Evolutionary conservation across 2,888 invertebrate genomes (phyloP).

Genomic region (Allophyes oxyacanthae): DNA sequence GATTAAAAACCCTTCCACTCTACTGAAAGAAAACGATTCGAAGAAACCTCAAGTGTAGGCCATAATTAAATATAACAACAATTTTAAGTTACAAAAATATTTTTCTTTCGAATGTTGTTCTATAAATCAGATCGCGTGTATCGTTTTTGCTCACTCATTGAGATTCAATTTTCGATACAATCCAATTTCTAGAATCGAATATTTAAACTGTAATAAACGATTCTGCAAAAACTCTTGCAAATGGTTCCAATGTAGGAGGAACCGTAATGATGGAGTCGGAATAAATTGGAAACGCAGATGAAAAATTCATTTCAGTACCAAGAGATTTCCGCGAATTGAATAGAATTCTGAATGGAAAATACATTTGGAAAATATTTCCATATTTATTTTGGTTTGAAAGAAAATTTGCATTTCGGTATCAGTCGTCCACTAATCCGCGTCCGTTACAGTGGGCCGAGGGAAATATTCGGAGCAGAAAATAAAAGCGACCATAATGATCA

Average conservation of each 20-base stretch:
- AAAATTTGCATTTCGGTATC: conserved; percentile 13
- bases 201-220: conserved; percentile 7
- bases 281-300: conserved; percentile 46
- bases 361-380: conserved; percentile 27
- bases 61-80: conserved; percentile 14
- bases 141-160: conserved; percentile 6
- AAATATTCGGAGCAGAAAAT: neutral
- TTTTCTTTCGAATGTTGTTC: conserved; percentile 1
- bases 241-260: conserved; percentile 10
- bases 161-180: conserved; percentile 20
- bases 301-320: conserved; percentile 30
- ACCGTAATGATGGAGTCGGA: conserved; percentile 28
- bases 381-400: conserved; percentile 25
- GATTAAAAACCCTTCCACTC: conserved; percentile 2
- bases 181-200: conserved; percentile 9
- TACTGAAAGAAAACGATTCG: conserved; percentile 7
- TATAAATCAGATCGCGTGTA: conserved; percentile 21
- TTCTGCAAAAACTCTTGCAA: conserved; percentile 14
- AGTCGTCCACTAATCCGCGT: neutral
- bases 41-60: conserved; percentile 7
- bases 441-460: neutral
- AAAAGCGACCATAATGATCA: conserved; percentile 1
- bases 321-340: conserved; percentile 29
- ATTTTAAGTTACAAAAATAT: neutral
- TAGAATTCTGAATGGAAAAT: conserved; percentile 21